phyloP scores from a whole-genome alignment of 2,888 invertebrate genomes.

The Blastobasis adustella region DNA sequence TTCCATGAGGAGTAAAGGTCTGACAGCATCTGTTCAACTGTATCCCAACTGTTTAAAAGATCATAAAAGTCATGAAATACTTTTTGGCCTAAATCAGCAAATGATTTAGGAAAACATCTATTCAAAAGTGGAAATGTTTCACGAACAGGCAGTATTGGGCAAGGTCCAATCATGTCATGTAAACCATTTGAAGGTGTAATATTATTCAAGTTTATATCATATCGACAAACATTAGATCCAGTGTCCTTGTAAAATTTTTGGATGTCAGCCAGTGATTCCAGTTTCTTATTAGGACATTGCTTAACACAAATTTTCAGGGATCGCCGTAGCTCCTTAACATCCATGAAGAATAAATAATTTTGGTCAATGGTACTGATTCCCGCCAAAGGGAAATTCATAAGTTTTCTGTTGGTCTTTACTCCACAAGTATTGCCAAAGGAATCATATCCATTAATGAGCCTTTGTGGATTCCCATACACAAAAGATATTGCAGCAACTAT shows the following conservation, averaged over 20 bases:
- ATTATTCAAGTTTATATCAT: constrained; percentile 77
- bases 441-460: constrained; percentile 93
- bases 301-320: constrained; percentile 93
- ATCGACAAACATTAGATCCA: constrained; percentile 85
- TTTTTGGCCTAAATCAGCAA: constrained; percentile 77
- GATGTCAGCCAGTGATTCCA: constrained; percentile 79
- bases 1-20: constrained; percentile 93
- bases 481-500: constrained; percentile 90
- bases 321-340: constrained; percentile 82
- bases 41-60: constrained; percentile 90
- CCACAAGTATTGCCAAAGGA: constrained; percentile 97
- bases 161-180: constrained; percentile 79
- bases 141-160: constrained; percentile 86
- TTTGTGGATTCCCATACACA: constrained; percentile 89
- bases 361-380: constrained; percentile 87
- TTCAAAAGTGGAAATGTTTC: constrained; percentile 87
- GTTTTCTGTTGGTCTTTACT: constrained; percentile 82
- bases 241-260: constrained; percentile 82
- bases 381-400: constrained; percentile 82
- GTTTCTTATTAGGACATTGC: constrained; percentile 83
- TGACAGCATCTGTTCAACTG: constrained; percentile 89
- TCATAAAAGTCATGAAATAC: constrained; percentile 84
- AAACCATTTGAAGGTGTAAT: constrained; percentile 48
- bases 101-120: constrained; percentile 88
- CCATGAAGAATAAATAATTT: constrained; percentile 88